Conservation (phyloP, 2,797 vertebrate genomes). For the Lacerta bilineata region DNA sequence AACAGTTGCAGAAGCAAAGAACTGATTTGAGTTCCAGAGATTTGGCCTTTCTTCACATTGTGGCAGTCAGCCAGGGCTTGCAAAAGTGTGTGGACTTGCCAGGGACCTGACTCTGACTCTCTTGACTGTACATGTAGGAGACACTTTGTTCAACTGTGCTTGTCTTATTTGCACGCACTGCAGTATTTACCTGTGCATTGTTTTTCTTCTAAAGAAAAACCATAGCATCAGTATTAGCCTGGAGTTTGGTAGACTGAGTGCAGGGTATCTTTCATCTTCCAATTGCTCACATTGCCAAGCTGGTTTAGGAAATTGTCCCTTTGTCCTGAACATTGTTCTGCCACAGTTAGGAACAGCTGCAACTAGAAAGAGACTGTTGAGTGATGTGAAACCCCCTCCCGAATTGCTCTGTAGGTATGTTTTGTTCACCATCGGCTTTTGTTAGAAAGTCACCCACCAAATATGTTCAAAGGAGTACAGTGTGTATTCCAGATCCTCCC, state of each 20-base stretch:
- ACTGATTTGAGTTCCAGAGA: neutral
- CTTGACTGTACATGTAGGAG: neutral
- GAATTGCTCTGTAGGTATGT: neutral
- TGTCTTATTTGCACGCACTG: neutral
- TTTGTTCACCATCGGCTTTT: neutral
- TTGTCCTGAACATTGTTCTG: neutral
- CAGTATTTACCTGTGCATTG: too few relatives aligned
- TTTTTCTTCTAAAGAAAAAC: too few relatives aligned
- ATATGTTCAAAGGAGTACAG: neutral
- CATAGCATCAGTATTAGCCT: too few relatives aligned
- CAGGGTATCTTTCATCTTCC: neutral
- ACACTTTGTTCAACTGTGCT: neutral
- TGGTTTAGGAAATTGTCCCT: neutral
- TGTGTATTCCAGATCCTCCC: neutral
- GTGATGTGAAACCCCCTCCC: neutral
- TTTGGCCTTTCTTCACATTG: neutral
- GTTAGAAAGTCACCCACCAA: neutral
- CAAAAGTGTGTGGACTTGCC: neutral
- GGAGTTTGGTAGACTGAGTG: neutral
- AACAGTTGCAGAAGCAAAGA: neutral
- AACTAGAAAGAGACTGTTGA: neutral
- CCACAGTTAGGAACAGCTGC: neutral
- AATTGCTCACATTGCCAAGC: neutral
- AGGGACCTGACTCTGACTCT: neutral
- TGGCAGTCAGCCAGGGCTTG: too few relatives aligned